Conservation (phyloP, 2,888 invertebrate species). For the Hypercompe scribonia region DNA sequence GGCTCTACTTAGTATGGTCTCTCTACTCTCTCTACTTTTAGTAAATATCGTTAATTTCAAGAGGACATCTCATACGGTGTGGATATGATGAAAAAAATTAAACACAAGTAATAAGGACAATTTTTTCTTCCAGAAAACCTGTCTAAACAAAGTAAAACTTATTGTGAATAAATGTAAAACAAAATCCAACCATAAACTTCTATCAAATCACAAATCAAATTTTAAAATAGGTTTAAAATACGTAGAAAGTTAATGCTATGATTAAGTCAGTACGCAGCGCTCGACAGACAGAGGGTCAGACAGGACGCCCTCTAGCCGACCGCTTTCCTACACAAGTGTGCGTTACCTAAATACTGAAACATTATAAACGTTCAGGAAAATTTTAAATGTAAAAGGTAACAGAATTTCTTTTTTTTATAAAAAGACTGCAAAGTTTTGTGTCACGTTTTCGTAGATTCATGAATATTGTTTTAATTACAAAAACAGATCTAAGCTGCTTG, state of each 20-base stretch:
- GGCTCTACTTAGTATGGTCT: no score
- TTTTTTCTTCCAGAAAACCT: not conserved
- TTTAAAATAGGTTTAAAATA: conserved; percentile 28
- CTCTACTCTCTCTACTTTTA: no score
- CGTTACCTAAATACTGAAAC: conserved; percentile 32
- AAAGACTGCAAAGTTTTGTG: not conserved
- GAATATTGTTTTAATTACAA: not conserved
- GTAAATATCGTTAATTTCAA: not conserved
- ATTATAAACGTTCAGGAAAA: conserved; percentile 16
- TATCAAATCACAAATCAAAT: conserved; percentile 3
- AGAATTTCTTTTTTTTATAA: not conserved
- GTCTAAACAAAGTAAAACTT: not conserved
- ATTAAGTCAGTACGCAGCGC: conserved; percentile 26
- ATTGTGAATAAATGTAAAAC: not conserved
- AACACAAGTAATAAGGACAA: not conserved
- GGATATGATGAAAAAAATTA: not conserved
- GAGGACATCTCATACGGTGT: not conserved
- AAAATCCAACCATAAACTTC: not conserved
- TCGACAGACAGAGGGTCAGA: conserved; percentile 37
- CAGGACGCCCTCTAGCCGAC: conserved; percentile 51
- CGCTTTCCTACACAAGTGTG: conserved; percentile 44
- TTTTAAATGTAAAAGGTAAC: conserved; percentile 13
- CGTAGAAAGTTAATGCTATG: conserved; percentile 31
- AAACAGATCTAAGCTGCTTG: not conserved
- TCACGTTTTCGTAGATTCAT: not conserved